A percentile compares a stretch with the other conserved stretches of the same genome.
Evolutionary conservation across 2,113 vertebrate genomes (phyloP).

Genomic region (Procavia capensis): DNA sequence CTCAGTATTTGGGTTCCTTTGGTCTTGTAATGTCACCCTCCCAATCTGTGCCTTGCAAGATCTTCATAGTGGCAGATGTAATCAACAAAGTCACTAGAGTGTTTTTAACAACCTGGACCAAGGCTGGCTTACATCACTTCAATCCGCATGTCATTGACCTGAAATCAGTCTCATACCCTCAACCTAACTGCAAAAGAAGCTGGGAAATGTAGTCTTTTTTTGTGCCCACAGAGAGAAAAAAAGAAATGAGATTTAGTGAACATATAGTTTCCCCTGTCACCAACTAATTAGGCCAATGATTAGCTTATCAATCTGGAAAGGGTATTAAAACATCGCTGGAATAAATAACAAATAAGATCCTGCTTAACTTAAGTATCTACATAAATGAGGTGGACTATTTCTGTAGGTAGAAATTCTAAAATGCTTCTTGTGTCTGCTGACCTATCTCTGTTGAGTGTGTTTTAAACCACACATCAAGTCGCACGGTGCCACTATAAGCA

Average conservation of each 20-base stretch:
- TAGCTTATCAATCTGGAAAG: background rate
- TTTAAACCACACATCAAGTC: background rate
- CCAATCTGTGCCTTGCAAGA: background rate
- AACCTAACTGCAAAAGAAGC: background rate
- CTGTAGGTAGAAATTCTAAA: background rate
- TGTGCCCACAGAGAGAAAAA: background rate
- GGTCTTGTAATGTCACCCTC: background rate
- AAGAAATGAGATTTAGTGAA: background rate
- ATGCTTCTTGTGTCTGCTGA: background rate
- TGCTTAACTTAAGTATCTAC: background rate
- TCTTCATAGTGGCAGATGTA: background rate
- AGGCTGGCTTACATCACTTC: background rate
- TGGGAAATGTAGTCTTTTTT: background rate
- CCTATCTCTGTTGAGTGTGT: background rate
- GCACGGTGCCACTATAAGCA: background rate
- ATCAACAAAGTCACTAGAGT: background rate
- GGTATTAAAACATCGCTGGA: background rate
- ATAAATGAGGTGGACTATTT: background rate
- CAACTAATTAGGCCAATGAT: background rate
- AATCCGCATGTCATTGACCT: background rate
- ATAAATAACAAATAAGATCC: background rate
- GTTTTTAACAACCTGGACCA: background rate
- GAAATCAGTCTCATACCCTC: background rate
- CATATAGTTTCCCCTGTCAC: background rate
- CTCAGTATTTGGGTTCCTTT: background rate